Percentiles rank a stretch among this genome's conserved stretches.
Conservation (phyloP, 2,797 vertebrate genomes). For the Petrocephalus schoutedeni region DNA sequence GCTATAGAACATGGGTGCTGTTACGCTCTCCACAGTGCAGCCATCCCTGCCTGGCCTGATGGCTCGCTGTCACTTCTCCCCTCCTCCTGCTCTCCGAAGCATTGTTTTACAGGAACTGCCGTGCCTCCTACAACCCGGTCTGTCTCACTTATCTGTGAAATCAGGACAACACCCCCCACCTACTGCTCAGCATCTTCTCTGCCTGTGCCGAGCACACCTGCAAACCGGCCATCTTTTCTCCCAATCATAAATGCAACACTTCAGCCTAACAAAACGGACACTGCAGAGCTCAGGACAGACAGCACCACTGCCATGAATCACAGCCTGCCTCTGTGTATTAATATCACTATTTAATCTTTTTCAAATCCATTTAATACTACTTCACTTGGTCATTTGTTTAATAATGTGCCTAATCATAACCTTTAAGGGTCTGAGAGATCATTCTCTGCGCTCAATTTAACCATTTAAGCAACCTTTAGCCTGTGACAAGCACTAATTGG, state of each 20-base stretch:
- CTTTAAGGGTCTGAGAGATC: not conserved
- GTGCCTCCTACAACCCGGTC: conserved; percentile 46
- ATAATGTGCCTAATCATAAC: not conserved
- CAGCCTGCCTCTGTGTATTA: not conserved
- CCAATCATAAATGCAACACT: not conserved
- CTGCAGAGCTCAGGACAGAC: not conserved
- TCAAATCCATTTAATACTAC: conserved; percentile 12
- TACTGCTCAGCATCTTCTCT: conserved; percentile 22
- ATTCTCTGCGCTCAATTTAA: conserved; percentile 28
- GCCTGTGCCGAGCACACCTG: conserved; percentile 1
- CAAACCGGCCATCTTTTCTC: not conserved
- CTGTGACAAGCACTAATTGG: not conserved
- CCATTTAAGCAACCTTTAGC: not conserved
- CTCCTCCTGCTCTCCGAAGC: conserved; percentile 29
- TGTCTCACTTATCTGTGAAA: conserved; percentile 47
- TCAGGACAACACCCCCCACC: conserved; percentile 29
- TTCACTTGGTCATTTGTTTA: conserved; percentile 40
- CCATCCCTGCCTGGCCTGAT: conserved; percentile 13
- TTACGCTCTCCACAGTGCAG: conserved; percentile 45
- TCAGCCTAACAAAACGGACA: not conserved
- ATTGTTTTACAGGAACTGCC: conserved; percentile 50
- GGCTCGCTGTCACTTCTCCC: conserved; percentile 24
- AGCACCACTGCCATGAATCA: not conserved
- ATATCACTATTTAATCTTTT: conserved; percentile 10
- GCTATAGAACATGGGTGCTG: conserved; percentile 41